Evolutionary conservation across 2,797 vertebrate genomes (phyloP).

Genomic region (Natrix natrix): DNA sequence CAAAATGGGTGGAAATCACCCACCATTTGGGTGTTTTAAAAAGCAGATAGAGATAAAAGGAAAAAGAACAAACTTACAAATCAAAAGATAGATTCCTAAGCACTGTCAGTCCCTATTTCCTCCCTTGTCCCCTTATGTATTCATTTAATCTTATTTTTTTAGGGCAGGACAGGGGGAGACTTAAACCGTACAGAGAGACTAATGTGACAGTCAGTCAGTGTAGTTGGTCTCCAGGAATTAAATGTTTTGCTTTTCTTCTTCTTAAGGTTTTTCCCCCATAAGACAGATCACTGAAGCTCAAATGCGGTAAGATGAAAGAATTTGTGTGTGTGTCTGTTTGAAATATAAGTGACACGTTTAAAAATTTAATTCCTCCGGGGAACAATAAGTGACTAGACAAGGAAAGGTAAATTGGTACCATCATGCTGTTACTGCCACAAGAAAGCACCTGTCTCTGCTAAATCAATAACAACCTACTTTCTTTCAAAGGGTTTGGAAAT

Average conservation of each 20-base stretch:
- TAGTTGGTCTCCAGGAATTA: conserved; percentile 20
- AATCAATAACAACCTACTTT: neutral
- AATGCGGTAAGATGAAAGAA: neutral
- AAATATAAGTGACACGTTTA: conserved; percentile 16
- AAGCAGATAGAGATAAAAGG: neutral
- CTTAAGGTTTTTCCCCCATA: neutral
- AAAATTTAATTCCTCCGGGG: conserved; percentile 30
- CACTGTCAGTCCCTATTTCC: neutral
- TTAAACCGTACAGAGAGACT: conserved; percentile 25
- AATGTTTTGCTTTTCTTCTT: conserved; percentile 16
- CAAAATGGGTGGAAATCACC: neutral
- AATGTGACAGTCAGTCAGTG: conserved; percentile 29
- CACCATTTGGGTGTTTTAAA: neutral
- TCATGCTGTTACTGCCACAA: neutral
- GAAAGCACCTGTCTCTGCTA: neutral
- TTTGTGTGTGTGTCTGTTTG: neutral
- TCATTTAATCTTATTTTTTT: neutral
- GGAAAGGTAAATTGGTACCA: conserved; percentile 26
- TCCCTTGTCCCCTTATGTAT: neutral
- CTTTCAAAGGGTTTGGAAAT: neutral
- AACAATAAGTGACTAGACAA: conserved; percentile 23
- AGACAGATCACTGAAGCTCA: conserved; percentile 30
- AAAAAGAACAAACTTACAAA: conserved; percentile 1
- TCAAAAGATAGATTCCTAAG: conserved; percentile 8
- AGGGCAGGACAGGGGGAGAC: neutral